Evolutionary conservation across 2,113 vertebrate genomes (phyloP), one percentile per base, ranked within the genome.

Genomic region (Siniperca knerii): DNA sequence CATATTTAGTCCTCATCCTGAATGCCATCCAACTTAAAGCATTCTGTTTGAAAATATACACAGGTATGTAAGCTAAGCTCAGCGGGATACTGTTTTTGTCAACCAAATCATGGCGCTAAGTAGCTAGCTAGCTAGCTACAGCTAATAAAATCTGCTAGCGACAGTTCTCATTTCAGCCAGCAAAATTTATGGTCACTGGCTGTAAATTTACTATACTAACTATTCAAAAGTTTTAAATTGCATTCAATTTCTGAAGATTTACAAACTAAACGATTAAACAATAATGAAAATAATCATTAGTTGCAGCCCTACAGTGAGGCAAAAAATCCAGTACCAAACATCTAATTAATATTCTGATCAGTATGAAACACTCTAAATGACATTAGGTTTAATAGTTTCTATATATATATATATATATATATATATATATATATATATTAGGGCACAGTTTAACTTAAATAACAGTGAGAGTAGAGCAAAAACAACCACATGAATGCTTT

Each of bases 121-220:
- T 29, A 29, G 29, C 29, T 29, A 35, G 29, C 44, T 2, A 48
- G 10, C 40, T 76, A 40, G 75, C 60, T 35, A 16, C 42, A 12
- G 58, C 18, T 64, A 52, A 21, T 6, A 2, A 35, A 64, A 16
- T 23, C 3, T 50, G 58, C 48, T 54, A 37, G 48, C 2, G 1
- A 4, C 11, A 20, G 48, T 21, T 6, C 16, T 29, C 23, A 61
- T 33, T 18, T 61, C 29, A 61, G 6, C 13, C 2, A 4, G 10
- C 9, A n/a, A 4, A 25, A n/a, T n/a, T 1, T 1, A n/a, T 25
- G n/a, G 2, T 25, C 0, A 1, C 11, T 58, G n/a, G n/a, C n/a
- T 58, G n/a, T 25, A 13, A 57, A 12, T 58, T 58, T 1, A 55
- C 21, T n/a, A 55, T 10, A 3, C 8, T 55, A 11, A 11, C 52